Evolutionary conservation across 1,140 invertebrate species (phyloP), one percentile per base, ranked within the genome.

Genomic region (Hetaerina americana): DNA sequence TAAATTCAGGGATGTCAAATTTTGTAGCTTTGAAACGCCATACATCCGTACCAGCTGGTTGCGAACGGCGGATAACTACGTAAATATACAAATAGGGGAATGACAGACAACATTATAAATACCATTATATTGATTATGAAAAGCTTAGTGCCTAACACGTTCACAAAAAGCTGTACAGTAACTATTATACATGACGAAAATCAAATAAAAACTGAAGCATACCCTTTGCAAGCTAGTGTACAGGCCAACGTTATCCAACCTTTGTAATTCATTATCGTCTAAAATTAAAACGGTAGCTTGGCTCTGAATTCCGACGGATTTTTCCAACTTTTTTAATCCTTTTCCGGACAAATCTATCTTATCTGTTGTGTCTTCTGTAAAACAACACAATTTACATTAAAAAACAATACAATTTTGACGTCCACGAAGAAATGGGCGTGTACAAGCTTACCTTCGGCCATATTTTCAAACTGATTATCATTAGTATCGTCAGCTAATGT

Each of bases 41-140:
- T 90, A 90, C 92, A 96, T 95, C 31, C 92, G 86, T 24, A 94
- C 81, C 66, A 96, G 79, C 77, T 92, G 89, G 81, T 96, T 96
- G 76, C 90, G 88, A 76, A 88, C 89, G 77, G 92, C 86, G 68
- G 92, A 94, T 66, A 95, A 81, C 93, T 95, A 77, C 70, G 82
- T 77, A 74, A 72, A 76, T 71, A 73, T n/a, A n/a, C n/a, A n/a
- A n/a, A n/a, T n/a, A n/a, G n/a, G n/a, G n/a, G n/a, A n/a, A n/a
- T n/a, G n/a, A n/a, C n/a, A n/a, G n/a, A n/a, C n/a, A n/a, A n/a
- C n/a, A n/a, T n/a, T n/a, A n/a, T n/a, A n/a, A n/a, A n/a, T n/a
- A n/a, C n/a, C n/a, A n/a, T n/a, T n/a, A 73, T 73, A 75, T 71
- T 68, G 25, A 66, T 68, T 70, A 18, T 66, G 27, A 75, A 74